These are phyloP conservation scores for Halcyon chelicuti DNA, from an alignment of 2,797 vertebrate species.

Conservation along the genomic window DNA sequence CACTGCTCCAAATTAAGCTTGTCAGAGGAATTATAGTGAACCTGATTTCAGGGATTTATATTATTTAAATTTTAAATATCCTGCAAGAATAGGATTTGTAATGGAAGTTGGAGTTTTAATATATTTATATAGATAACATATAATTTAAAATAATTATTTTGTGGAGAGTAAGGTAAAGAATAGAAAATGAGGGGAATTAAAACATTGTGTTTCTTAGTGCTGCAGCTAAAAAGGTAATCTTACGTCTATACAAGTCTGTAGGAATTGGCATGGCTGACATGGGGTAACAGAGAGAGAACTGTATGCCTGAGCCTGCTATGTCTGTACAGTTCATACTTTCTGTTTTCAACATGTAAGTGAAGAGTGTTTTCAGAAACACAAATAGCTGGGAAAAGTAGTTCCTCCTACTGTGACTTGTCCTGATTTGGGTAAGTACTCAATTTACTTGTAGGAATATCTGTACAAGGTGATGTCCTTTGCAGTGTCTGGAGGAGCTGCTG, in stretches of 20 bases:
- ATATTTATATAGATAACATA: background rate
- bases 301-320: background rate
- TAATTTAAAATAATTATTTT: slow-evolving; percentile 10
- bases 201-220: background rate
- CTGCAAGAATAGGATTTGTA: background rate
- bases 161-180: background rate
- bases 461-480: background rate
- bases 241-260: background rate
- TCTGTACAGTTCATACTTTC: background rate
- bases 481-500: background rate
- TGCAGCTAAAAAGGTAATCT: background rate
- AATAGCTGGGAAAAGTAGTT: background rate
- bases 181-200: background rate
- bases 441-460: background rate
- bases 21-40: background rate
- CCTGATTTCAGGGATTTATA: background rate
- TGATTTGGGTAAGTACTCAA: background rate
- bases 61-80: background rate
- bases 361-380: background rate
- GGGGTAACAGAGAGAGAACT: background rate
- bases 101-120: background rate
- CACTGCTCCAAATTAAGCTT: background rate
- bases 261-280: fast-evolving
- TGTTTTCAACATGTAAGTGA: background rate
- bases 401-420: background rate